Evolutionary conservation across 2,113 vertebrate genomes (phyloP), one percentile per base, ranked within the genome.

Genomic region (Chamaea fasciata): DNA sequence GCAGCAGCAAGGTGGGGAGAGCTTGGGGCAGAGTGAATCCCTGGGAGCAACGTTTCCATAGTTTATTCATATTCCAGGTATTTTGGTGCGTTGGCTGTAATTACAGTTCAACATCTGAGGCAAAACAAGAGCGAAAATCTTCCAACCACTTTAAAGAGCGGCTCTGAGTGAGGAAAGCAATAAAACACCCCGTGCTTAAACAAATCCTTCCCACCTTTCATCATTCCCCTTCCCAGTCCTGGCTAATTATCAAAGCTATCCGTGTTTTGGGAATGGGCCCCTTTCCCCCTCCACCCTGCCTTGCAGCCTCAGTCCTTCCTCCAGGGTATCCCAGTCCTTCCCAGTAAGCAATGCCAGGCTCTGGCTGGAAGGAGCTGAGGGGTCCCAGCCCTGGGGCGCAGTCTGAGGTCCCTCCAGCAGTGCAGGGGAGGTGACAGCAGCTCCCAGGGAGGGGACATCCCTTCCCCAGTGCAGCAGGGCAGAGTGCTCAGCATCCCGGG

Each of bases 241-340:
- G 95, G 94, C 93, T 96, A 96, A 97, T 97, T 96, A 97, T 95
- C 96, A 95, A 96, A 97, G 91, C 87, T 91, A 85, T 94, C 93
- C 56, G 6, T 74, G 84, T 94, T 93, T 85, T 1, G 17, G 77
- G 88, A 92, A 76, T 7, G 37, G 41, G 83, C 80, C 65, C 56
- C 88, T 91, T 84, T 87, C 69, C 87, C 75, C 41, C 76, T 88
- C 75, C 75, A 33, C 79, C 91, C 62, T 83, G 68, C 83, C 73
- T 55, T 27, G 42, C 49, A 59, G 73, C 15, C 37, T 37, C 77
- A 67, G 28, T 64, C 53, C 56, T 71, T 76, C 74, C 69, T 63
- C 46, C 26, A 1, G 46, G 6, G 13, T 8, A 13, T 71, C 70
- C 90, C 92, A 74, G 75, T 82, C 18, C 52, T 50, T 63, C 74